Conservation (phyloP, 2,113 vertebrate species). For the Patagioenas fasciata region DNA sequence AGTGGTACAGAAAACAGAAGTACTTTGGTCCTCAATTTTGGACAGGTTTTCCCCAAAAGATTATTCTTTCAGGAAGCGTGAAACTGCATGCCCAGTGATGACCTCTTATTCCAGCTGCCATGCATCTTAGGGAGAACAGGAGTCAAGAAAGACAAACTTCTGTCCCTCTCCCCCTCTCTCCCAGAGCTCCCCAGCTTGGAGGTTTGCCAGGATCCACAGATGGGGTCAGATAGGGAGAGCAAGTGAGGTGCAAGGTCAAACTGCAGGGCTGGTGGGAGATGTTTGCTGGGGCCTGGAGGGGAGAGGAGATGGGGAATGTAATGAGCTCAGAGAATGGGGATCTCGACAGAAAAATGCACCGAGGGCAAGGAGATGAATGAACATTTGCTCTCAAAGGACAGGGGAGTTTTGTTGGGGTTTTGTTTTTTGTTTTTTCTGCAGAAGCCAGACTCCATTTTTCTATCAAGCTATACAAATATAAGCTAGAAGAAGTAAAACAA, state of each 20-base stretch:
- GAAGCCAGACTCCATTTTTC: slow-evolving; percentile 5
- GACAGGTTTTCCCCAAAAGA: not conserved
- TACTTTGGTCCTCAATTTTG: not conserved
- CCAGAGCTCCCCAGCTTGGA: not conserved
- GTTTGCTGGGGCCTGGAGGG: slow-evolving; percentile 27
- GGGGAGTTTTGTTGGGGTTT: not conserved
- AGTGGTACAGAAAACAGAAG: not conserved
- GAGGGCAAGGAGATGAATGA: slow-evolving; percentile 46
- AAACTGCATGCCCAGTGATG: not conserved
- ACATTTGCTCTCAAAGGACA: not conserved
- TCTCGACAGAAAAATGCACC: slow-evolving; percentile 2
- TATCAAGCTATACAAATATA: not conserved
- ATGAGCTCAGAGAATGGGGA: slow-evolving; percentile 14
- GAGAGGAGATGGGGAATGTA: slow-evolving; percentile 5
- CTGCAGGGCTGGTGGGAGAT: slow-evolving; percentile 4
- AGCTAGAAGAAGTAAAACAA: not conserved
- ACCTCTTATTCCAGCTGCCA: not conserved
- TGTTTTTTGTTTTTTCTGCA: not conserved
- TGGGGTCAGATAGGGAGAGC: slow-evolving; percentile 40
- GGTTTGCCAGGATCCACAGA: slow-evolving; percentile 28
- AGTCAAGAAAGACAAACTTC: not conserved
- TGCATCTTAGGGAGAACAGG: not conserved
- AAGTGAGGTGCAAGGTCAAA: slow-evolving; percentile 46
- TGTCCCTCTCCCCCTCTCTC: not conserved
- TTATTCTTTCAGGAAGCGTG: not conserved